Conservation (phyloP, 2,888 invertebrate species). For the Coremacera marginata region DNA sequence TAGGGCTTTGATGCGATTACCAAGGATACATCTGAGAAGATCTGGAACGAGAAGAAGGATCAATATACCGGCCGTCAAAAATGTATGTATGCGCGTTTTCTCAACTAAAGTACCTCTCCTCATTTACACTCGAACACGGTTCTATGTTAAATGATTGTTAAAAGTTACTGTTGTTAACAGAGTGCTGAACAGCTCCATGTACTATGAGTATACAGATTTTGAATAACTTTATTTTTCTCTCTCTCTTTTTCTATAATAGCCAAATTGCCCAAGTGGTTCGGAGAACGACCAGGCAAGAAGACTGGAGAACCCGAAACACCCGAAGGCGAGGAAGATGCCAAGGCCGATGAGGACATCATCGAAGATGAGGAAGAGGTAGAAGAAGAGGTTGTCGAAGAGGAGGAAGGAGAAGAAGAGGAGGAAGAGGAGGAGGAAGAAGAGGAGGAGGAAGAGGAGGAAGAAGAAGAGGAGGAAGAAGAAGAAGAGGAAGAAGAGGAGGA, state of each 20-base stretch:
- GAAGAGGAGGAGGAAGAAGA: conserved; percentile 75
- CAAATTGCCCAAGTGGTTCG: conserved; percentile 95
- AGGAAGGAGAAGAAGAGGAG: conserved; percentile 78
- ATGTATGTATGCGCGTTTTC: conserved; percentile 75
- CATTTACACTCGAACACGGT: neutral
- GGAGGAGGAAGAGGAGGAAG: conserved; percentile 70
- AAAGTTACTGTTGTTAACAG: conserved; percentile 55
- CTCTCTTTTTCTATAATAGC: conserved; percentile 71
- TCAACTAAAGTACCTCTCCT: neutral
- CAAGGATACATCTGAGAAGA: conserved; percentile 88
- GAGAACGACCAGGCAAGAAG: conserved; percentile 94
- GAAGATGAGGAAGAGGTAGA: conserved; percentile 82
- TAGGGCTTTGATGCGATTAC: conserved; percentile 88
- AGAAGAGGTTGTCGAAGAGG: conserved; percentile 82
- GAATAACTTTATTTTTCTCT: conserved; percentile 14
- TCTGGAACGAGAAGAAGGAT: conserved; percentile 88
- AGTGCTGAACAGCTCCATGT: neutral
- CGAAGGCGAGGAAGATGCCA: conserved; percentile 90
- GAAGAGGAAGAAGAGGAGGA: conserved; percentile 67
- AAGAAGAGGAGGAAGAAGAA: conserved; percentile 68
- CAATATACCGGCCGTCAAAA: conserved; percentile 91
- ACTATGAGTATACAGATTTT: neutral
- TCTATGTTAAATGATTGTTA: conserved; percentile 25
- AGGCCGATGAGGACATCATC: conserved; percentile 80
- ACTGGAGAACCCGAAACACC: conserved; percentile 89